phyloP scores from a whole-genome alignment of 2,797 vertebrate genomes.

The Cottoperca gobio region DNA sequence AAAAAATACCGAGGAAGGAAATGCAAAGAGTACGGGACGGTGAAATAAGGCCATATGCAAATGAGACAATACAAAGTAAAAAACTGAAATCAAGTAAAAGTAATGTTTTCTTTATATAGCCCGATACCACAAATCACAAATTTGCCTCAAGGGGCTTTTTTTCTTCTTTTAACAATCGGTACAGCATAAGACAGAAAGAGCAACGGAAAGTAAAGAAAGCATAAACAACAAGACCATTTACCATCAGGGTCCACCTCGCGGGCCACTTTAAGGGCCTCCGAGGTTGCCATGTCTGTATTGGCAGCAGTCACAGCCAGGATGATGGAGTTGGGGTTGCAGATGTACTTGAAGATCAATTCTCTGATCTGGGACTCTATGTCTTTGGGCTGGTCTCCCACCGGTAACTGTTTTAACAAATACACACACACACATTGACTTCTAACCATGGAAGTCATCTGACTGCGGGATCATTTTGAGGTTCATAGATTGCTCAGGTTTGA shows the following conservation, averaged over 20 bases:
- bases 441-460: neutral
- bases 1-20: slow-evolving; percentile 1
- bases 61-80: neutral
- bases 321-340: slow-evolving; percentile 97
- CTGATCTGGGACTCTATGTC: slow-evolving; percentile 98
- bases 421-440: neutral
- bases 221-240: slow-evolving; percentile 65
- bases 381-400: slow-evolving; percentile 97
- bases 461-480: neutral
- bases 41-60: neutral
- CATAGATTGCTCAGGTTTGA: neutral
- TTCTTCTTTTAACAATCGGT: too few relatives aligned
- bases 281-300: slow-evolving; percentile 99
- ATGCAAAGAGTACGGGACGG: neutral
- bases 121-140: too few relatives aligned
- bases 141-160: too few relatives aligned
- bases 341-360: slow-evolving; percentile 95
- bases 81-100: neutral
- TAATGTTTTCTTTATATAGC: too few relatives aligned
- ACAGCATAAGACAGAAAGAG: too few relatives aligned
- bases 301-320: slow-evolving; percentile 98
- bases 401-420: slow-evolving; percentile 84
- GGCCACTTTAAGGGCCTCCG: slow-evolving; percentile 96
- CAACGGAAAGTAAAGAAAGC: neutral
- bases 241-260: slow-evolving; percentile 96